Percentiles rank a stretch among this genome's conserved stretches.
Conservation (phyloP, 1,140 invertebrate species). For the Whitmania pigra region DNA sequence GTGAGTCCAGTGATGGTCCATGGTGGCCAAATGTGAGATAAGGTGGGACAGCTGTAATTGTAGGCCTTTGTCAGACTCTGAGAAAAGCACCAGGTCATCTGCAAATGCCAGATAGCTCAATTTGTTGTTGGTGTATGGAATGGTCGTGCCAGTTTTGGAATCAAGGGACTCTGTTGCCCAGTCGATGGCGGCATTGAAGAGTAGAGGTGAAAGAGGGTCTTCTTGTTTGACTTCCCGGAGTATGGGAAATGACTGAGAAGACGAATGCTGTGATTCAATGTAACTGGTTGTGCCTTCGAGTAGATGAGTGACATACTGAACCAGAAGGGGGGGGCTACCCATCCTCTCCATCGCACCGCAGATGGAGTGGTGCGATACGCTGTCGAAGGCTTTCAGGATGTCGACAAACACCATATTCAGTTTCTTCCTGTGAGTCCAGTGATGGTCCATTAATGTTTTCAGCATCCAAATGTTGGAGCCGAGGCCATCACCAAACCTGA, state of each 20-base stretch:
- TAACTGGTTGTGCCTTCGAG: not conserved
- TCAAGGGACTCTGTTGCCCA: not conserved
- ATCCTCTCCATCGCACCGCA: not conserved
- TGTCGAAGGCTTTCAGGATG: not conserved
- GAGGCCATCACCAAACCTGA: not conserved
- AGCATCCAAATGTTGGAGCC: not conserved
- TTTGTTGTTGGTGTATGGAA: not conserved
- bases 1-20: not conserved
- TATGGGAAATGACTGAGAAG: not conserved
- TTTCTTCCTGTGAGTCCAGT: not conserved
- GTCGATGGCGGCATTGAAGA: constrained; percentile 9
- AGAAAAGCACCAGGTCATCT: constrained; percentile 1
- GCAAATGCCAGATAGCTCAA: not conserved
- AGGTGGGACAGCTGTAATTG: not conserved
- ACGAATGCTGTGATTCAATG: not conserved
- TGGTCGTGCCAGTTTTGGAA: not conserved
- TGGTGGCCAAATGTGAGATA: not conserved
- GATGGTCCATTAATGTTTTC: not conserved
- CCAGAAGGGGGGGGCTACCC: not conserved
- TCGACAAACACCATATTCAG: not conserved
- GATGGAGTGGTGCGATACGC: not conserved
- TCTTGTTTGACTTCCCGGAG: not conserved
- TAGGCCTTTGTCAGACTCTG: not conserved
- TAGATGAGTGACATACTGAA: not conserved
- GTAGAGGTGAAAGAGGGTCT: constrained; percentile 10